These are phyloP conservation scores for Trichogramma evanescens DNA, from an alignment of 2,888 invertebrate genomes.

Conservation along the genomic window DNA sequence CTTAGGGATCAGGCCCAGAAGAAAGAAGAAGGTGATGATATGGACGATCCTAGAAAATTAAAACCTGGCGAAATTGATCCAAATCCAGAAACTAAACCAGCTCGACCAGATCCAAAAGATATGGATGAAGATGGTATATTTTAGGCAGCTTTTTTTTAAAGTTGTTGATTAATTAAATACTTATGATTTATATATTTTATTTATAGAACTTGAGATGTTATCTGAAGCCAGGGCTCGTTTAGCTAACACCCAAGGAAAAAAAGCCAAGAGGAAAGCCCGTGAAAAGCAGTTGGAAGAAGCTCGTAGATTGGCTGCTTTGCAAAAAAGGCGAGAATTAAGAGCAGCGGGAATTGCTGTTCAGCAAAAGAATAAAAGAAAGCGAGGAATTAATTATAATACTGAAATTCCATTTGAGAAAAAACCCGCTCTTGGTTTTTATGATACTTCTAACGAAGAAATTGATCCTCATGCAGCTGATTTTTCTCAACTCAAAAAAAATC, in stretches of 20 bases:
- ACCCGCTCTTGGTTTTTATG: slow-evolving; percentile 89
- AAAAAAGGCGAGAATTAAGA: slow-evolving; percentile 93
- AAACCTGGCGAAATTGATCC: slow-evolving; percentile 99
- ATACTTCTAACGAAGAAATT: slow-evolving; percentile 81
- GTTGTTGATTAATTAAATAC: slow-evolving; percentile 1
- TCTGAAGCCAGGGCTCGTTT: slow-evolving; percentile 97
- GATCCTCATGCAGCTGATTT: slow-evolving; percentile 89
- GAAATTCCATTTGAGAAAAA: slow-evolving; percentile 97
- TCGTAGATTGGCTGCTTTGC: slow-evolving; percentile 87
- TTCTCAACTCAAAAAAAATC: slow-evolving; percentile 63
- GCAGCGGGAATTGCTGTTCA: slow-evolving; percentile 84
- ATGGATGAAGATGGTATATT: slow-evolving; percentile 96
- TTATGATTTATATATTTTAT: neutral
- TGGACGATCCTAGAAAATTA: slow-evolving; percentile 91
- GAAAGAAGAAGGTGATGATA: slow-evolving; percentile 90
- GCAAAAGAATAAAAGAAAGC: slow-evolving; percentile 72
- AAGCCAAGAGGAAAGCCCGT: slow-evolving; percentile 87
- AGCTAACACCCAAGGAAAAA: slow-evolving; percentile 96
- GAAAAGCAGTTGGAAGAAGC: slow-evolving; percentile 99
- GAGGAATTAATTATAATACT: slow-evolving; percentile 92
- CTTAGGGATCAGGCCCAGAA: slow-evolving; percentile 93
- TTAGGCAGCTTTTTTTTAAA: neutral
- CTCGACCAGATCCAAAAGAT: slow-evolving; percentile 96
- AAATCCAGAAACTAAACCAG: slow-evolving; percentile 99
- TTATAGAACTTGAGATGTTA: slow-evolving; percentile 91